A percentile compares a stretch with the other conserved stretches of the same genome.
These are phyloP conservation scores for Temnothorax unifasciatus DNA, from an alignment of 2,888 invertebrate genomes.

Conservation along the genomic window DNA sequence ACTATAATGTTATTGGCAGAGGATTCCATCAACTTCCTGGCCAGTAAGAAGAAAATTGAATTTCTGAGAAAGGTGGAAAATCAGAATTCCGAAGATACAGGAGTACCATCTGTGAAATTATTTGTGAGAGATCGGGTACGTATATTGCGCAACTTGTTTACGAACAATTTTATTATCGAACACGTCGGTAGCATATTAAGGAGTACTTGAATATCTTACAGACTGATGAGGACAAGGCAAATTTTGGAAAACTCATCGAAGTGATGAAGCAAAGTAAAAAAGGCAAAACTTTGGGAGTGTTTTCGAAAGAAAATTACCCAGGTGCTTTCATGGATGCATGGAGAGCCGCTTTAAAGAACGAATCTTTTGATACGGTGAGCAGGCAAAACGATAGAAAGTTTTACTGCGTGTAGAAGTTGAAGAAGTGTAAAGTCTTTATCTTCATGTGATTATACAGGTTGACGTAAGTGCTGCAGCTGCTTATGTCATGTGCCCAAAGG, in stretches of 20 bases:
- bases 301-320: conserved; percentile 96
- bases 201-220: conserved; percentile 81
- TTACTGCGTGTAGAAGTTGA: neutral
- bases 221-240: conserved; percentile 95
- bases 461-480: conserved; percentile 96
- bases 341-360: conserved; percentile 92
- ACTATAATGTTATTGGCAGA: conserved; percentile 97
- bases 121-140: conserved; percentile 96
- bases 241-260: conserved; percentile 91
- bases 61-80: conserved; percentile 96
- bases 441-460: conserved; percentile 83
- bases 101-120: conserved; percentile 94
- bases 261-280: conserved; percentile 95
- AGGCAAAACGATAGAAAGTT: neutral
- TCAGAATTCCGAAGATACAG: conserved; percentile 92
- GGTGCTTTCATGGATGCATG: conserved; percentile 98
- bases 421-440: neutral
- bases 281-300: conserved; percentile 95
- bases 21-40: conserved; percentile 94
- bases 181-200: neutral
- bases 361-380: conserved; percentile 92
- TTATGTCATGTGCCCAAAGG: conserved; percentile 96
- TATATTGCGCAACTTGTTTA: conserved; percentile 63
- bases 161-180: neutral
- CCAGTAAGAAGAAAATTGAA: conserved; percentile 99